Evolutionary conservation across 2,113 vertebrate genomes (phyloP).

Genomic region (Xenopus laevis): DNA sequence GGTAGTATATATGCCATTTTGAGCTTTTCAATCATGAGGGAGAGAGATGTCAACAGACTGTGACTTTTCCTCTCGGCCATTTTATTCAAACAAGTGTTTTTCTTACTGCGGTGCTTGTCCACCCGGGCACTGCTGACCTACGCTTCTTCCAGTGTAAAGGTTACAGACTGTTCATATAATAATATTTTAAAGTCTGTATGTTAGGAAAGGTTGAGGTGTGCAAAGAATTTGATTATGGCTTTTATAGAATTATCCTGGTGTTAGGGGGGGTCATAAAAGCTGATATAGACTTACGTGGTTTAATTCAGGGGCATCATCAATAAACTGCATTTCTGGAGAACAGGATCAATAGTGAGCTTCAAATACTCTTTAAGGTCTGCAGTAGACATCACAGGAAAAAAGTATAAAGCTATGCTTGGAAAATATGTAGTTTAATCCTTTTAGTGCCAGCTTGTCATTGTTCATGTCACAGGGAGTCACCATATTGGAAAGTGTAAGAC

Average conservation of each 20-base stretch:
- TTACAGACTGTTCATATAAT: constrained; percentile 20
- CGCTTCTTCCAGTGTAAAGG: constrained; percentile 25
- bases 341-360: too few species aligned
- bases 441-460: too few species aligned
- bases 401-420: too few species aligned
- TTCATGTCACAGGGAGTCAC: too few species aligned
- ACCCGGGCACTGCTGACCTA: constrained; percentile 37
- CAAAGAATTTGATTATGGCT: background rate
- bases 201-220: constrained; percentile 10
- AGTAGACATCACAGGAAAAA: too few species aligned
- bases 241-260: background rate
- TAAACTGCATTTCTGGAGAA: background rate
- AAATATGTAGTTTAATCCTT: too few species aligned
- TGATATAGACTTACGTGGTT: background rate
- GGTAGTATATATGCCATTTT: constrained; percentile 9
- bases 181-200: constrained; percentile 31
- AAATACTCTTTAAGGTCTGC: too few species aligned
- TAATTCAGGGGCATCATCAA: background rate
- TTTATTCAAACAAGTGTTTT: constrained; percentile 26
- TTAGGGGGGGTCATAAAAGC: background rate
- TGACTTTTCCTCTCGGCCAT: constrained; percentile 35
- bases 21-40: constrained; percentile 31
- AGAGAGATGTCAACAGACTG: constrained; percentile 20
- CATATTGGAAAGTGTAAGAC: too few species aligned
- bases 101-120: constrained; percentile 5